Evolutionary conservation across 1,140 invertebrate species (phyloP), one percentile per base, ranked within the genome.

Genomic region (Drosophila nebulosa): DNA sequence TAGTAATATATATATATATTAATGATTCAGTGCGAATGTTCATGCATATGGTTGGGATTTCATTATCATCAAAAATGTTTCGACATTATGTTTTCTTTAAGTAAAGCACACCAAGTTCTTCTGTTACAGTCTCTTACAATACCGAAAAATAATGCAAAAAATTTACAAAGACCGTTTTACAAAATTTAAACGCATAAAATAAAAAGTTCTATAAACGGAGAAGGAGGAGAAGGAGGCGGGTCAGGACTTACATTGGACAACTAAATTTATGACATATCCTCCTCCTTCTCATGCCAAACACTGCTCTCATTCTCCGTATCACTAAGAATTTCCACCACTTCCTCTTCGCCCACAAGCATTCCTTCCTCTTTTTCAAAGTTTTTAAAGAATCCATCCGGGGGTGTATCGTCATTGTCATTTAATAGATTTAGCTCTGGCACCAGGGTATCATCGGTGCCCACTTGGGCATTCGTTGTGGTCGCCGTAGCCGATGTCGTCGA

Each of bases 31-130:
- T 35, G 16, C 27, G 39, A 57, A 52, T 68, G 61, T 64, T 60
- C 63, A 39, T 56, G 57, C 27, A 30, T 32, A 55, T 18, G 32
- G 46, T 30, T 24, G 24, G 18, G 52, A 30, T 32, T 22, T 55
- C 14, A 39, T 58, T 39, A 36, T 50, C 36, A 39, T 60, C 16
- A 26, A 46, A 39, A 10, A 14, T 39, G 10, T 22, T 59, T 22
- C 10, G 18, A 42, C 21, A 32, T 63, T 32, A 56, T 12, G 7
- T 53, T 74, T 74, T 56, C 35, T 67, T 78, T 78, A 81, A 75
- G 74, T 88, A 86, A 86, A 86, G 83, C 83, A 86, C 83, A 81
- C 74, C 73, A 75, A 75, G 74, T 88, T 88, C 50, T 78, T 88
- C 42, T 81, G 83, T 81, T 81, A 67, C 81, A 78, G 78, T 88